Conservation (phyloP, 2,888 invertebrate species). For the Mylabris sibirica region DNA sequence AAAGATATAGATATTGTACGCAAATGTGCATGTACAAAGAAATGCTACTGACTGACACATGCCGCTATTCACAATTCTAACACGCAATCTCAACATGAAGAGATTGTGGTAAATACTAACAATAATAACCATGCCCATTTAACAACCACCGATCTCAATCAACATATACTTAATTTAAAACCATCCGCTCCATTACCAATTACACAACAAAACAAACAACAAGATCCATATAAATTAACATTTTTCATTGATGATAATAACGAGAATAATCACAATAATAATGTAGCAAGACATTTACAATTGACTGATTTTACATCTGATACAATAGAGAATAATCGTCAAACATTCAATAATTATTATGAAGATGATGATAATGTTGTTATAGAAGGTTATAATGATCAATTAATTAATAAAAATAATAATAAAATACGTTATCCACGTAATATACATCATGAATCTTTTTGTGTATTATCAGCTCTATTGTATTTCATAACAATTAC, state of each 20-base stretch:
- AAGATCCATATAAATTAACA: constrained; percentile 55
- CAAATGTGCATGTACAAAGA: constrained; percentile 94
- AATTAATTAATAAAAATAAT: constrained; percentile 33
- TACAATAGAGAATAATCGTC: constrained; percentile 34
- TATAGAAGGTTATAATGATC: constrained; percentile 54
- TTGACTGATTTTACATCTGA: constrained; percentile 41
- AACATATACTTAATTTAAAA: constrained; percentile 48
- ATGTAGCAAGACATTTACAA: constrained; percentile 41
- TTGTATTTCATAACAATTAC: constrained; percentile 60
- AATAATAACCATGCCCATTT: constrained; percentile 24
- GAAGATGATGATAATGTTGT: constrained; percentile 53
- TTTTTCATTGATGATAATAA: constrained; percentile 53
- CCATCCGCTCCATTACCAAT: constrained; percentile 41
- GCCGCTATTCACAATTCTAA: constrained; percentile 67
- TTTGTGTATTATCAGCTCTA: constrained; percentile 59
- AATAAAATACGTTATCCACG: constrained; percentile 39
- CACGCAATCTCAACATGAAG: constrained; percentile 41
- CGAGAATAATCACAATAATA: constrained; percentile 37
- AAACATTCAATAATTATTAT: constrained; percentile 36
- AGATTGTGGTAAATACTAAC: constrained; percentile 21
- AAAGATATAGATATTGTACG: constrained; percentile 96
- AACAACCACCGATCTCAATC: constrained; percentile 42
- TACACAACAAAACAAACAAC: constrained; percentile 32
- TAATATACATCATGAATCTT: constrained; percentile 51
- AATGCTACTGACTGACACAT: constrained; percentile 80